phyloP scores from a whole-genome alignment of 1,140 invertebrate genomes.

The Nephila pilipes region DNA sequence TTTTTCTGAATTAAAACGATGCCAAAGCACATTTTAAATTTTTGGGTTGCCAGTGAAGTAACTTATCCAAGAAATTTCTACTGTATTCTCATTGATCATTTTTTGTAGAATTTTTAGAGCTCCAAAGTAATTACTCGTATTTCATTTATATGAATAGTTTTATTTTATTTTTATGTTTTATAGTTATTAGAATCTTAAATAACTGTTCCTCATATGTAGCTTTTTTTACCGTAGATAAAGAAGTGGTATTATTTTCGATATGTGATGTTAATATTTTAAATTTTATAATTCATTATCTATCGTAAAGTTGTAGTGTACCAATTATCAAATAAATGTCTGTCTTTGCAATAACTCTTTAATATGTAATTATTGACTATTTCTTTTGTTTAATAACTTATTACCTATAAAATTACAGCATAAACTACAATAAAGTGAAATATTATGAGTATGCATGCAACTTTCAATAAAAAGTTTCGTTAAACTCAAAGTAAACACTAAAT shows the following conservation, averaged over 20 bases:
- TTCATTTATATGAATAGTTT: neutral
- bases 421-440: neutral
- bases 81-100: neutral
- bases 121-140: neutral
- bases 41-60: too few species aligned
- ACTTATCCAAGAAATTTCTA: constrained; percentile 4
- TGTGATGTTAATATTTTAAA: neutral
- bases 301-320: neutral
- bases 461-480: neutral
- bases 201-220: too few species aligned
- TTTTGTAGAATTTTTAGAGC: neutral
- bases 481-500: neutral
- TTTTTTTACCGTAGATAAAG: too few species aligned
- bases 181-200: too few species aligned
- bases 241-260: too few species aligned
- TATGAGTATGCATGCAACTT: neutral
- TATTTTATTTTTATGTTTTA: neutral
- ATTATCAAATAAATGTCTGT: neutral
- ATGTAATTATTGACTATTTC: neutral
- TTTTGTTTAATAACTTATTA: neutral
- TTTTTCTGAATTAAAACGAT: too few species aligned
- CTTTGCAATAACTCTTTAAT: neutral
- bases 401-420: neutral
- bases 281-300: neutral
- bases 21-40: too few species aligned